These are phyloP conservation scores for Pseudobourletiella spinata DNA, from an alignment of 1,140 invertebrate genomes.

Conservation along the genomic window DNA sequence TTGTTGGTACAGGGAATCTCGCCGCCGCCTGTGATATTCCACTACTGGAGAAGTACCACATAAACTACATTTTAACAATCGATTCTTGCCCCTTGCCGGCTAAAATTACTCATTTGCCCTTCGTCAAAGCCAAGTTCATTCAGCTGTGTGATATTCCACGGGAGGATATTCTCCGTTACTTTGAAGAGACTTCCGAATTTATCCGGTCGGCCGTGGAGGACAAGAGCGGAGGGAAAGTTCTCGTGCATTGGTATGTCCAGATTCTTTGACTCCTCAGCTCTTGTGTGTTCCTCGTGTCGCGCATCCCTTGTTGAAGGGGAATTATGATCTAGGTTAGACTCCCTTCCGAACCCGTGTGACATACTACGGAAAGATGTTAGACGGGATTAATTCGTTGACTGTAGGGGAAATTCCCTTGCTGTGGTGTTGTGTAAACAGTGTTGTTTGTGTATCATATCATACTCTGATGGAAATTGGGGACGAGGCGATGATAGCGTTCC, in stretches of 20 bases:
- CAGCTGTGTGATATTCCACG: constrained; percentile 70
- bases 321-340: no score
- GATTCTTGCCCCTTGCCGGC: constrained; percentile 70
- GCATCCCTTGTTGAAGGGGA: no score
- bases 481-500: not conserved
- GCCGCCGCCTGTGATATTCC: constrained; percentile 64
- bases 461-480: no score
- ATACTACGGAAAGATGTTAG: no score
- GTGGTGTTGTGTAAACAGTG: no score
- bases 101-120: constrained; percentile 55
- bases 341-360: no score
- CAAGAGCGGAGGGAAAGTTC: constrained; percentile 51
- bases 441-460: no score
- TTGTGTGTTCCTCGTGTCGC: not conserved
- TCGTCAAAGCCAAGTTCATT: constrained; percentile 61
- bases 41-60: constrained; percentile 54
- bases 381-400: no score
- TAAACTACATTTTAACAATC: constrained; percentile 67
- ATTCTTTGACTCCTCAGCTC: not conserved
- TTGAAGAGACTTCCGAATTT: constrained; percentile 63
- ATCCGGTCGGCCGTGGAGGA: constrained; percentile 44
- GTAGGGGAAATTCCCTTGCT: no score
- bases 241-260: constrained; percentile 63
- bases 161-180: constrained; percentile 67
- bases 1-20: constrained; percentile 52